Evolutionary conservation across 2,797 vertebrate genomes (phyloP).

Genomic region (Gephyroberyx darwinii): DNA sequence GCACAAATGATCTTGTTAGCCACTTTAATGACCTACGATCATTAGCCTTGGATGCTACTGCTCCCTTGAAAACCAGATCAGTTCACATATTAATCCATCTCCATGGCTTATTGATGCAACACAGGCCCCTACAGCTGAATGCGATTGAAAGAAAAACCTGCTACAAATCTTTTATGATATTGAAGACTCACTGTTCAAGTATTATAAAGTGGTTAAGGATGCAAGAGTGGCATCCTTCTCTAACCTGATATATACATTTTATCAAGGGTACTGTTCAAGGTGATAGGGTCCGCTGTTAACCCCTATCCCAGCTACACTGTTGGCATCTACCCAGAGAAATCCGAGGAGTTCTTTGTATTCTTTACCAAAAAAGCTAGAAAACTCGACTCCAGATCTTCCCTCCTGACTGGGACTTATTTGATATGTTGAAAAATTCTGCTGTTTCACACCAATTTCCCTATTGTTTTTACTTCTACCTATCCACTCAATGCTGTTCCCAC

Average conservation of each 20-base stretch:
- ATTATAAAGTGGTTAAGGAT: neutral
- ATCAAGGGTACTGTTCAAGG: too few species aligned
- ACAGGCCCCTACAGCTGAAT: neutral
- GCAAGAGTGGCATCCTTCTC: neutral
- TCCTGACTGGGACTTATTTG: too few species aligned
- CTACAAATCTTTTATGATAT: conserved; percentile 22
- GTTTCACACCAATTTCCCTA: too few species aligned
- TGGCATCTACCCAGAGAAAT: too few species aligned
- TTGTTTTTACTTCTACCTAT: too few species aligned
- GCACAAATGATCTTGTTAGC: conserved; percentile 48
- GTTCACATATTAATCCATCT: conserved; percentile 49
- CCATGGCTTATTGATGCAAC: conserved; percentile 34
- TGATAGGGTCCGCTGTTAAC: too few species aligned
- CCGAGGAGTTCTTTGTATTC: neutral
- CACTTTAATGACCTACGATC: conserved; percentile 50
- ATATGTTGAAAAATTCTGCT: too few species aligned
- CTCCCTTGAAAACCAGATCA: conserved; percentile 44
- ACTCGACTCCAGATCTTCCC: neutral
- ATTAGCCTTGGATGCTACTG: conserved; percentile 33
- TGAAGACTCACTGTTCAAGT: neutral
- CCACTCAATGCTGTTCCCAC: too few species aligned
- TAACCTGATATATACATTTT: too few species aligned
- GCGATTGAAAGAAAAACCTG: conserved; percentile 19
- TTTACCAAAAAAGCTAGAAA: neutral
- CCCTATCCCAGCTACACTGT: too few species aligned